Percentiles rank a stretch among this genome's conserved stretches.
Conservation (phyloP, 2,797 vertebrate genomes). For the Enteromius unitaeniatus region DNA sequence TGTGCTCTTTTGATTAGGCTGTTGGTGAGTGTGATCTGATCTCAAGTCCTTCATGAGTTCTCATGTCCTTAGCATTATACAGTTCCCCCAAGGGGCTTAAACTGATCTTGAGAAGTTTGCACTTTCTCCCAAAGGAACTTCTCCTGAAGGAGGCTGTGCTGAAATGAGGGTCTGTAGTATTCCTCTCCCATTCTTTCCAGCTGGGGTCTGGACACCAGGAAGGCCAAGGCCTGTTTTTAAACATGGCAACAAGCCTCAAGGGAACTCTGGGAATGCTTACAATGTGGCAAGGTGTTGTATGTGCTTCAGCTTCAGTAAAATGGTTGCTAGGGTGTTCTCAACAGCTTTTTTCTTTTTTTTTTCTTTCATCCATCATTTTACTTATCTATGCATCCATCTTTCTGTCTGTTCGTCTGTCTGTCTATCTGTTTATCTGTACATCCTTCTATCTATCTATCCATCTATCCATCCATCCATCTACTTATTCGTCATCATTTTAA, state of each 20-base stretch:
- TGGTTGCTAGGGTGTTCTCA: background rate
- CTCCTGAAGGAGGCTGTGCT: background rate
- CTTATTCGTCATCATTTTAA: too few relatives aligned
- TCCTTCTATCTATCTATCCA: background rate
- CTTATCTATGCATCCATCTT: background rate
- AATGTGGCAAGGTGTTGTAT: background rate
- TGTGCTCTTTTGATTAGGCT: background rate
- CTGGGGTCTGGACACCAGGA: background rate
- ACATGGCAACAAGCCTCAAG: background rate
- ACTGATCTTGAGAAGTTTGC: background rate
- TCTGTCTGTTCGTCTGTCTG: too few relatives aligned
- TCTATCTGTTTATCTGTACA: too few relatives aligned
- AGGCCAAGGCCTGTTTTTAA: background rate
- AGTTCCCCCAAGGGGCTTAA: background rate
- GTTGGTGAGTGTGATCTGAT: conserved; percentile 5
- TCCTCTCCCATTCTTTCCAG: background rate
- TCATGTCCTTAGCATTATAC: background rate
- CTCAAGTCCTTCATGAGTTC: background rate
- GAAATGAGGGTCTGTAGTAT: background rate
- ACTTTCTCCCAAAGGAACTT: conserved; percentile 3
- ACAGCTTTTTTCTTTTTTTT: background rate
- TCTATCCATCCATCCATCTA: background rate
- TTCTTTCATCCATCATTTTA: background rate
- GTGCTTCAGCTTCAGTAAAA: background rate
- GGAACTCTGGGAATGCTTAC: background rate